These are phyloP conservation scores for Enteromius viviparus DNA, from an alignment of 2,797 vertebrate species.

Conservation along the genomic window DNA sequence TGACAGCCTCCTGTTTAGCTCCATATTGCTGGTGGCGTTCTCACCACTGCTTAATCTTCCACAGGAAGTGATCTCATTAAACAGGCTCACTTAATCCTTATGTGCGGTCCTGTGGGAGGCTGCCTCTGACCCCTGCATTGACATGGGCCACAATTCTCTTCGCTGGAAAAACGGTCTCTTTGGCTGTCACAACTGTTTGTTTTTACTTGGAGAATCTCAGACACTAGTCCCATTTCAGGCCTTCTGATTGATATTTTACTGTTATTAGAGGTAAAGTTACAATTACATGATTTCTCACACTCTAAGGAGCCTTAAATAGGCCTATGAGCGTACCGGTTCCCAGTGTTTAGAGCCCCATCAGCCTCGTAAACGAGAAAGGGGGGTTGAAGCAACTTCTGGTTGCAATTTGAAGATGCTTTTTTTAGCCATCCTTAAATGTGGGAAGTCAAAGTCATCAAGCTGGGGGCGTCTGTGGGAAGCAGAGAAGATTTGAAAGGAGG, in stretches of 20 bases:
- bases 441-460: conserved; percentile 80
- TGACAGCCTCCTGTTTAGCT: conserved; percentile 42
- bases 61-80: conserved; percentile 75
- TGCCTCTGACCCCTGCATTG: conserved; percentile 66
- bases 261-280: conserved; percentile 58
- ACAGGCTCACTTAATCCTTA: conserved; percentile 67
- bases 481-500: conserved; percentile 65
- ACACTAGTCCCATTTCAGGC: not conserved
- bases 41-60: conserved; percentile 64
- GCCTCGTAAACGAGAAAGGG: conserved; percentile 57
- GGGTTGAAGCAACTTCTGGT: conserved; percentile 78
- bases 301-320: conserved; percentile 39
- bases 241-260: conserved; percentile 39
- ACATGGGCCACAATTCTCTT: conserved; percentile 21
- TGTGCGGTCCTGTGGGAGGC: conserved; percentile 65
- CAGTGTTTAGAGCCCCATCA: conserved; percentile 69
- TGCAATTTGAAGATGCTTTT: conserved; percentile 84
- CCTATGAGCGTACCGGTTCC: conserved; percentile 51
- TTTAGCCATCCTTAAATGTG: conserved; percentile 84
- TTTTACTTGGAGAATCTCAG: conserved; percentile 39
- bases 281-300: conserved; percentile 63
- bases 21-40: conserved; percentile 58
- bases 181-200: conserved; percentile 44
- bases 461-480: conserved; percentile 76
- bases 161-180: not conserved